Evolutionary conservation across 2,888 invertebrate genomes (phyloP).

Genomic region (Chironomus tentans): DNA sequence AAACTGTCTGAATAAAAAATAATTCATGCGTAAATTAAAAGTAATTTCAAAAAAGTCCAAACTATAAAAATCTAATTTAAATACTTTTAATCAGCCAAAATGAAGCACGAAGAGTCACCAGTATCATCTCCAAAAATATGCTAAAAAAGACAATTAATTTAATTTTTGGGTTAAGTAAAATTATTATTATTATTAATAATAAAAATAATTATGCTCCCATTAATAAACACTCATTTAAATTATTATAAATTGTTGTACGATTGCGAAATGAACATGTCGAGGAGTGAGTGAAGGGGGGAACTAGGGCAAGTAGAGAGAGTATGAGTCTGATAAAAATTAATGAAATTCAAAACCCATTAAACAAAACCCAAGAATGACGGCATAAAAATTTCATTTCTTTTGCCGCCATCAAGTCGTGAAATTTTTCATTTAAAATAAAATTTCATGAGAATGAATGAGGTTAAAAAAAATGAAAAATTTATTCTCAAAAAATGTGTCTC

Average conservation of each 20-base stretch:
- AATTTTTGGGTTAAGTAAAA: constrained; percentile 2
- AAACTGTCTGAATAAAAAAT: too few relatives aligned
- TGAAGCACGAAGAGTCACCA: neutral
- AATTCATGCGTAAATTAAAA: too few relatives aligned
- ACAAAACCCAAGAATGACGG: constrained; percentile 22
- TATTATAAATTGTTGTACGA: constrained; percentile 24
- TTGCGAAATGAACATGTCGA: constrained; percentile 11
- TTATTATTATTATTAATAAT: constrained; percentile 21
- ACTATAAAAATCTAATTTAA: neutral
- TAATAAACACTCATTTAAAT: constrained; percentile 27
- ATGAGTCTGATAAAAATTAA: constrained; percentile 10
- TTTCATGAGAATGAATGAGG: neutral
- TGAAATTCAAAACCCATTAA: constrained; percentile 23
- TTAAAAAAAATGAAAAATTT: neutral
- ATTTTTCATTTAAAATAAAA: neutral
- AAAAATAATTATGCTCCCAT: constrained; percentile 14
- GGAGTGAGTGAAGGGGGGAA: neutral
- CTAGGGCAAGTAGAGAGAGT: neutral
- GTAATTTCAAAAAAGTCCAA: too few relatives aligned
- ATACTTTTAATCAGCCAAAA: neutral
- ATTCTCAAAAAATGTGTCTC: neutral
- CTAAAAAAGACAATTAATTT: constrained; percentile 3
- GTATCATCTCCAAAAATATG: neutral
- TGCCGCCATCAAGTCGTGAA: constrained; percentile 14
- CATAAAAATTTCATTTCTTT: neutral